Evolutionary conservation across 1,140 invertebrate genomes (phyloP).

Genomic region (Pemphigus obesinymphae): DNA sequence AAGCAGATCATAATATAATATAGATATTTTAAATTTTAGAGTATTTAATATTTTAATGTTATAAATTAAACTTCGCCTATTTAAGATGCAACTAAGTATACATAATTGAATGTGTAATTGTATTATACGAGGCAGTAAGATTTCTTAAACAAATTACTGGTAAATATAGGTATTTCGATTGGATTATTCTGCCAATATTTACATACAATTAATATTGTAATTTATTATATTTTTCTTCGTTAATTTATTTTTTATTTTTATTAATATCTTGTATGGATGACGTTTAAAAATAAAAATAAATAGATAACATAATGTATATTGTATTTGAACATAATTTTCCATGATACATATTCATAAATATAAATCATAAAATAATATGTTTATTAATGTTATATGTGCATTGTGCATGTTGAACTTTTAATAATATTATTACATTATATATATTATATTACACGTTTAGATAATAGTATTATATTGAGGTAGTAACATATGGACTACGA

Average conservation of each 20-base stretch:
- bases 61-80: no score
- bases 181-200: no score
- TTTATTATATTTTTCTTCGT: background rate
- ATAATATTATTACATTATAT: no score
- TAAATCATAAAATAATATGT: background rate
- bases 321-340: background rate
- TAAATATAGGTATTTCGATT: background rate
- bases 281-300: background rate
- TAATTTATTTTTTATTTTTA: background rate
- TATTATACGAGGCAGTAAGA: background rate
- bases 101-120: no score
- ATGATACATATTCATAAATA: background rate
- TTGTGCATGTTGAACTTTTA: conserved; percentile 1
- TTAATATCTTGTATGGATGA: background rate
- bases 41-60: no score
- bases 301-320: background rate
- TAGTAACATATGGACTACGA: background rate
- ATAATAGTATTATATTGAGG: background rate
- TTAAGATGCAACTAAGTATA: background rate
- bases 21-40: no score
- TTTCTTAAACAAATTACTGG: background rate
- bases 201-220: background rate
- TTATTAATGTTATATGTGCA: background rate
- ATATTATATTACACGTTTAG: background rate
- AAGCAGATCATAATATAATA: no score